Conservation (phyloP, 2,113 vertebrate genomes). For the Equus przewalskii region DNA sequence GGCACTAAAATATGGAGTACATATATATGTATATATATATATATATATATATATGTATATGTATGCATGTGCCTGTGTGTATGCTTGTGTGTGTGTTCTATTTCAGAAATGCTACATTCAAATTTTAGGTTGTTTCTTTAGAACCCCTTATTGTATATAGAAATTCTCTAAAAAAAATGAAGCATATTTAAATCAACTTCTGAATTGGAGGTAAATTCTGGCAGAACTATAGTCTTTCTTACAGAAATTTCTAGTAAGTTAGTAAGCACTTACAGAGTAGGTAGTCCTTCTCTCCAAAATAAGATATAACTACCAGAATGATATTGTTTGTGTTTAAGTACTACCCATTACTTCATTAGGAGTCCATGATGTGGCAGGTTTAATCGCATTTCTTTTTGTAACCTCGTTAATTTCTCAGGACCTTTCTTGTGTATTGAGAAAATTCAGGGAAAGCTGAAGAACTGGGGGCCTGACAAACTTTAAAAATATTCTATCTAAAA, state of each 20-base stretch:
- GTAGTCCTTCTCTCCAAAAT: neutral
- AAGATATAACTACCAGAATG: neutral
- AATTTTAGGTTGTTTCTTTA: no score
- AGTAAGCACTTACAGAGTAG: neutral
- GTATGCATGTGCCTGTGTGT: no score
- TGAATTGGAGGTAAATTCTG: neutral
- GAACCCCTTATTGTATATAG: no score
- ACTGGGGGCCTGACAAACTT: neutral
- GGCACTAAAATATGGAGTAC: no score
- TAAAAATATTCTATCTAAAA: neutral
- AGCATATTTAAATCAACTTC: no score
- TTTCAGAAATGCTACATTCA: no score
- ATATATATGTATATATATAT: no score
- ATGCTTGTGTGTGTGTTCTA: no score
- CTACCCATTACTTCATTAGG: neutral
- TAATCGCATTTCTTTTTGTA: neutral
- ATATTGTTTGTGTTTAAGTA: neutral
- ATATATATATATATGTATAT: no score
- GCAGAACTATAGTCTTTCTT: neutral
- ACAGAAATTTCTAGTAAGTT: neutral
- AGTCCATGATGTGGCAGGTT: neutral
- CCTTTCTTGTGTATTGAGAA: neutral
- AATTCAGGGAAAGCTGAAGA: neutral
- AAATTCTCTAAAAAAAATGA: no score
- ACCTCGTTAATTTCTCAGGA: neutral